Base-by-base conservation (phyloP, 2,797 vertebrate species). In the Cyprinella venusta region DNA sequence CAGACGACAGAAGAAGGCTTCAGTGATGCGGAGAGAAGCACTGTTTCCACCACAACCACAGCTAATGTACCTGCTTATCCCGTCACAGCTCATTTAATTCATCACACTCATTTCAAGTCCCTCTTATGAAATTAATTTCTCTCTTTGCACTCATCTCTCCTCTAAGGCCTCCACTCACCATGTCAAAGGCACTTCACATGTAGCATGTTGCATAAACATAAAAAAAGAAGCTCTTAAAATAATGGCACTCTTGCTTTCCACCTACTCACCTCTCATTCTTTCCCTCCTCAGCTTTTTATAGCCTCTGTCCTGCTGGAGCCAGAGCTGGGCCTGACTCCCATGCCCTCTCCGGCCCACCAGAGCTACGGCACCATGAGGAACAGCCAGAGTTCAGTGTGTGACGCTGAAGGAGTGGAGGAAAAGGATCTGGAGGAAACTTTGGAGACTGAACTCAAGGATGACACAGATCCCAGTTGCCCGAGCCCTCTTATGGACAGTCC, bases 301-400 rank as follows among this genome's bases (percentile, higher is more conserved):
- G 97, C 98, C 7, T 95, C 97, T 0, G 97, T 99, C 85, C 92
- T 99, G 80, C 94, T 99, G 90, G 98, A 99, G 79, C 96, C 97
- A 0, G 97, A 98, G 91, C 91, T 98, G 90, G 95, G 94, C 87
- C 93, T 99, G 91, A 97, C 97, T 0, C 98, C 98, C 0, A 96
- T 97, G 48, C 96, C 97, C 50, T 99, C 98, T 76, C 98, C 97
- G 0, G 96, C 97, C 2, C 97, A 97, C 92, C 97, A 97, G 87
- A 95, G 95, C 86, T 99, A 99, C 0, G 98, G 98, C 42, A 94
- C 97, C 85, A 96, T 99, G 94, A 95, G 94, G 87, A 96, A 93
- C 86, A 94, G 95, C 79, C 93, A 94, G 69, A 96, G 96, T 88
- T 94, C 95, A 18, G 93, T 86, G 0, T 94, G 92, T 0, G 92